Base-by-base conservation (phyloP, 2,888 invertebrate species). In the Disparrhopalites patrizii region DNA sequence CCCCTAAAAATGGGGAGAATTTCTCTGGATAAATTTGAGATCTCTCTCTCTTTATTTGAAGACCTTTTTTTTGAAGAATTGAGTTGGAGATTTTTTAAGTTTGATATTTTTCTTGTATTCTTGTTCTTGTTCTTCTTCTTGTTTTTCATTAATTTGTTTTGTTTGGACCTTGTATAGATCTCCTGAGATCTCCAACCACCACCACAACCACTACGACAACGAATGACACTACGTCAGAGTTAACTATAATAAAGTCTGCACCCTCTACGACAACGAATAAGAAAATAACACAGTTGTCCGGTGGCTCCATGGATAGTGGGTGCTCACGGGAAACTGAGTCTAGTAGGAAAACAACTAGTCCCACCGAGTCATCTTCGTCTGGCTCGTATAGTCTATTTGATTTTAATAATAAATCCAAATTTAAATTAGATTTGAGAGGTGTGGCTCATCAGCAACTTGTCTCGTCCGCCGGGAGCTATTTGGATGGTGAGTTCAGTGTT, bases 311-410 rank as follows among this genome's bases (percentile, higher is more conserved):
- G 65, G 65, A 65, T 36, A 65, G 65, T 33, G 65, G 65, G 4
- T 65, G 65, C 40, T 65, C 65, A 25, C 50, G 65, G 15, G 65
- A 65, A 47, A 65, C 65, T 25, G 65, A 65, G 58, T 55, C 55
- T 18, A 58, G 58, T 58, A 30, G 65, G 20, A 65, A 65, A 36
- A 65, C 65, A 1, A 65, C 65, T 15, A 65, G 65, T 65, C 65
- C 65, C 8, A 70, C 67, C 1, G 69, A 70, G 65, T 68, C 69
- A 23, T 70, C 70, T 52, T 73, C 71, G 15, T 73, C 72, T 33
- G 74, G 74, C 10, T 72, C 72, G 50, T 74, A 74, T 55, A 67
- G 67, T 23, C 66, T 71, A 28, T 71, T 71, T 52, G 65, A 65
- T 50, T 65, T 52, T 38, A 58, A 65, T 51, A 65, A 58, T 50